Conservation (phyloP, 2,113 vertebrate species). For the Sinocyclocheilus maitianheensis region DNA sequence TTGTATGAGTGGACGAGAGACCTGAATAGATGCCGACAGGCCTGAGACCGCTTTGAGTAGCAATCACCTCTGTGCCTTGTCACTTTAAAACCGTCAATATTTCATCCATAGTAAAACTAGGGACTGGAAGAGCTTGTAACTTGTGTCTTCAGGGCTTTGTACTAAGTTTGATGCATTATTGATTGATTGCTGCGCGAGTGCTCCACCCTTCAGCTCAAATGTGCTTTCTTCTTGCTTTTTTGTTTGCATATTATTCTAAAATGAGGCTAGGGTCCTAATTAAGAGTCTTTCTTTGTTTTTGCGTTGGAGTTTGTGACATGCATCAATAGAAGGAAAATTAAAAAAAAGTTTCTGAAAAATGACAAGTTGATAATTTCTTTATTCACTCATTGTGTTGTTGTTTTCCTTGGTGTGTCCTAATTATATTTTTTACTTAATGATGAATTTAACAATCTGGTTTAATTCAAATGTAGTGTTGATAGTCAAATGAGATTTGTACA, state of each 20-base stretch:
- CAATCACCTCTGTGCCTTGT: constrained; percentile 27
- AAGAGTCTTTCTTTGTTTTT: neutral
- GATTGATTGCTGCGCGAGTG: constrained; percentile 52
- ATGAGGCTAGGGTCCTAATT: neutral
- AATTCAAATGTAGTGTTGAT: neutral
- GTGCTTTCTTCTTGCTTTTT: neutral
- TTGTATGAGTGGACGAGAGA: constrained; percentile 30
- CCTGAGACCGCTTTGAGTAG: constrained; percentile 28
- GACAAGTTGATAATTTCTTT: too few species aligned
- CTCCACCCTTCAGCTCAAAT: constrained; percentile 36
- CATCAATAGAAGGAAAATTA: neutral
- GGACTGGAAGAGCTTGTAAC: constrained; percentile 30
- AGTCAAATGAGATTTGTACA: neutral
- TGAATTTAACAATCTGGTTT: too few species aligned
- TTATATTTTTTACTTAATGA: too few species aligned
- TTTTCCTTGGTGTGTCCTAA: too few species aligned
- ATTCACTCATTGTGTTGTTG: too few species aligned
- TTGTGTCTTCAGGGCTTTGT: constrained; percentile 37
- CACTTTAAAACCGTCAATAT: constrained; percentile 53
- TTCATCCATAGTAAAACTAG: constrained; percentile 42
- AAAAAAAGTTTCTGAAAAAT: neutral
- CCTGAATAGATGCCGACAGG: neutral
- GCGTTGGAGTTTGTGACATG: neutral
- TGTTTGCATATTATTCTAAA: constrained; percentile 16
- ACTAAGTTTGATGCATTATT: constrained; percentile 45